These are phyloP conservation scores for Hymenopus coronatus DNA, from an alignment of 2,888 invertebrate species.

Conservation along the genomic window DNA sequence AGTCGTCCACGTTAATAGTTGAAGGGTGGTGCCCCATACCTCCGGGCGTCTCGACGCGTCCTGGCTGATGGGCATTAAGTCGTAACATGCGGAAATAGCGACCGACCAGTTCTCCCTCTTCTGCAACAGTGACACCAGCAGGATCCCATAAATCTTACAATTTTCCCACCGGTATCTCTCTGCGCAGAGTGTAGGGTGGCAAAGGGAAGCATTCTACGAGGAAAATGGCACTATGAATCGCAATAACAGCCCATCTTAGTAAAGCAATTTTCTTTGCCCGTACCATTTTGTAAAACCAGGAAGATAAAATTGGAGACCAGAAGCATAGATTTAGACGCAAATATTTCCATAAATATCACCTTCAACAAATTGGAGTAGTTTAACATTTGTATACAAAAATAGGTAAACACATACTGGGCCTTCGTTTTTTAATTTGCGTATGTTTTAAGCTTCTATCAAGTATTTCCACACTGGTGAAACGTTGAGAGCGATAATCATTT, in stretches of 20 bases:
- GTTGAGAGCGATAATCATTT: no score
- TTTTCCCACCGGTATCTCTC: constrained; percentile 13
- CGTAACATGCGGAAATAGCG: constrained; percentile 6
- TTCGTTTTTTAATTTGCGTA: no score
- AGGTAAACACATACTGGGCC: no score
- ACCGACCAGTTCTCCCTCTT: neutral
- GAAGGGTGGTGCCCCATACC: neutral
- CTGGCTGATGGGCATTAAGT: constrained; percentile 15
- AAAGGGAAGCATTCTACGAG: neutral
- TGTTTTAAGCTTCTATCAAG: no score
- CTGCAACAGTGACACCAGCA: neutral
- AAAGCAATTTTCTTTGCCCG: neutral
- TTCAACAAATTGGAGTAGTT: no score
- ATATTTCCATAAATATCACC: no score
- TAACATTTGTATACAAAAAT: no score
- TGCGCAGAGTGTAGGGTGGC: neutral
- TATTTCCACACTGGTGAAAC: no score
- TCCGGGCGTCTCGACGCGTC: neutral
- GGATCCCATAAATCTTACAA: constrained; percentile 9
- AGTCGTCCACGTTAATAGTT: neutral
- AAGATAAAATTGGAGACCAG: no score
- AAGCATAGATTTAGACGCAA: no score
- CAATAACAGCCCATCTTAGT: neutral
- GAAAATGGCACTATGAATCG: neutral
- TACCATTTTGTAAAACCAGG: no score